Evolutionary conservation across 2,113 vertebrate genomes (phyloP).

Genomic region (Philantomba maxwellii): DNA sequence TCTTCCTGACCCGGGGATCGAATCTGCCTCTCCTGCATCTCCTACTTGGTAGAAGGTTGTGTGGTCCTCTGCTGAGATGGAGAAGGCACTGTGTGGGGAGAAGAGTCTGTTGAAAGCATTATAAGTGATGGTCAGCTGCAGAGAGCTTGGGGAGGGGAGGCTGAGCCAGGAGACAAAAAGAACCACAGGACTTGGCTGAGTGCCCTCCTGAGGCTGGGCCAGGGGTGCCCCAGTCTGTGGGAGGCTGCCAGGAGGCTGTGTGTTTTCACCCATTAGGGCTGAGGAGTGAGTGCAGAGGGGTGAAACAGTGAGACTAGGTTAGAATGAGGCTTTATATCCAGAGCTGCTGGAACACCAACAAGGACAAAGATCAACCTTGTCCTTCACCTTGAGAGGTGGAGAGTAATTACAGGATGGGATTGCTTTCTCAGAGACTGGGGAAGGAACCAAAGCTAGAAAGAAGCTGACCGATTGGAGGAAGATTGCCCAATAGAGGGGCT

Average conservation of each 20-base stretch:
- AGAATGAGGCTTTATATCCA: background rate
- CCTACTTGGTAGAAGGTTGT: background rate
- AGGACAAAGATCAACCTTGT: background rate
- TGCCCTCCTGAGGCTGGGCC: background rate
- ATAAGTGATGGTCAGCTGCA: accelerated
- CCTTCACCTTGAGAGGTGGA: background rate
- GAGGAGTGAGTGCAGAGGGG: background rate
- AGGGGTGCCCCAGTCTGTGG: no score
- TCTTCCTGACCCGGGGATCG: background rate
- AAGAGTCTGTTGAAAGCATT: background rate
- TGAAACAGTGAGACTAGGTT: background rate
- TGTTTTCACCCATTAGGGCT: background rate
- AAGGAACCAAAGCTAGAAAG: background rate
- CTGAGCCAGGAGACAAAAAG: background rate
- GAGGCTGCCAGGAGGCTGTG: accelerated
- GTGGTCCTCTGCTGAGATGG: background rate
- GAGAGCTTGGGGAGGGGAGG: background rate
- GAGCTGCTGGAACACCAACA: background rate
- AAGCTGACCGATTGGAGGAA: background rate
- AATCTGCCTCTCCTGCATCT: background rate
- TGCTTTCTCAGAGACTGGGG: background rate
- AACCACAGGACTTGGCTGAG: no score
- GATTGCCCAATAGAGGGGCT: background rate
- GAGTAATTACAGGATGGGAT: background rate
- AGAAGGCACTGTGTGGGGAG: background rate